Percentiles rank a stretch among this genome's conserved stretches.
phyloP scores from a whole-genome alignment of 2,888 invertebrate species.

The Calameuta filiformis region DNA sequence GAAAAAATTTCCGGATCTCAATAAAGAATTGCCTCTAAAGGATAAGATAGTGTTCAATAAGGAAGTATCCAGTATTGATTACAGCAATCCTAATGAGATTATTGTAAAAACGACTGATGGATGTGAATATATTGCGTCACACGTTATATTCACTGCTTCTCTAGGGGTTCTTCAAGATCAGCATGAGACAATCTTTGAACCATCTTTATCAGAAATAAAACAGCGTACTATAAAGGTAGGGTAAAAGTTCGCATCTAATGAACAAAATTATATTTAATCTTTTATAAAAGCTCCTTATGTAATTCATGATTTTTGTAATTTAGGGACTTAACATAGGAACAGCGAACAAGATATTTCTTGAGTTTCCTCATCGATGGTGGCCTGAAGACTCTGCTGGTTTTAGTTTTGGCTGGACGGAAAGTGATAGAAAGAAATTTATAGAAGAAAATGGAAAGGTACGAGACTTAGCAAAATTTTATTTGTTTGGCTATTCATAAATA shows the following conservation, averaged over 20 bases:
- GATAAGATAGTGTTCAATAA: slow-evolving; percentile 69
- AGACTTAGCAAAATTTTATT: not conserved
- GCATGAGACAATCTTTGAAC: slow-evolving; percentile 70
- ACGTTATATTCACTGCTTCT: slow-evolving; percentile 76
- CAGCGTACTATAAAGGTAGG: slow-evolving; percentile 69
- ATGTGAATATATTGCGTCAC: slow-evolving; percentile 70
- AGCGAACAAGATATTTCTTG: slow-evolving; percentile 77
- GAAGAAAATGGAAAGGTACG: slow-evolving; percentile 47
- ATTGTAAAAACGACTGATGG: slow-evolving; percentile 71
- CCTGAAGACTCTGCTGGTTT: slow-evolving; percentile 67
- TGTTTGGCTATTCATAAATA: not conserved
- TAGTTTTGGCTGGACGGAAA: slow-evolving; percentile 70
- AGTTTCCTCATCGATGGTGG: slow-evolving; percentile 78
- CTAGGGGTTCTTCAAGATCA: slow-evolving; percentile 77
- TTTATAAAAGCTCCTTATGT: slow-evolving; percentile 13
- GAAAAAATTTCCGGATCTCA: slow-evolving; percentile 68
- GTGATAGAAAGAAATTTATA: slow-evolving; percentile 68
- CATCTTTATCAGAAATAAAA: slow-evolving; percentile 70
- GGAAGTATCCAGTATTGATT: slow-evolving; percentile 69
- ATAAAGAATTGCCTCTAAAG: slow-evolving; percentile 63
- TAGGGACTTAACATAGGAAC: slow-evolving; percentile 74
- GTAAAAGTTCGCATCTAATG: slow-evolving; percentile 17
- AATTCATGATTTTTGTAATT: slow-evolving; percentile 18
- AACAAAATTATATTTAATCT: slow-evolving; percentile 8
- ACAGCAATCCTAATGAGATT: slow-evolving; percentile 66